Evolutionary conservation across 2,797 vertebrate genomes (phyloP).

Genomic region (Sternotherus odoratus): DNA sequence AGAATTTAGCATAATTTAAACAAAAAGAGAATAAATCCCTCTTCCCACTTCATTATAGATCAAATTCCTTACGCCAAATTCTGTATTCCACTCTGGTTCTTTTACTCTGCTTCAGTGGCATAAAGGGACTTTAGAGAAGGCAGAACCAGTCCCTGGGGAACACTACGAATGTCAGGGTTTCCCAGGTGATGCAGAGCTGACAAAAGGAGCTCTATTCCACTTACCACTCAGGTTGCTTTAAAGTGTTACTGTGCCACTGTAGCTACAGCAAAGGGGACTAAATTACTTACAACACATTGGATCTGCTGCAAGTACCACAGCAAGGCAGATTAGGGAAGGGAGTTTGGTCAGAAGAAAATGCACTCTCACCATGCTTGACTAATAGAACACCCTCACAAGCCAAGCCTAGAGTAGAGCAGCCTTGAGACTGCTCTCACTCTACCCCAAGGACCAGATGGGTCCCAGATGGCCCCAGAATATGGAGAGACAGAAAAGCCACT

Average conservation of each 20-base stretch:
- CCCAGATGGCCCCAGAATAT: neutral
- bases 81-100: conserved; percentile 27
- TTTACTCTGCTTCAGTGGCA: neutral
- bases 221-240: conserved; percentile 59
- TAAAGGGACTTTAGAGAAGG: conserved; percentile 5
- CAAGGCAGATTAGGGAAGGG: neutral
- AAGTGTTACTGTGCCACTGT: conserved; percentile 43
- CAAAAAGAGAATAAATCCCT: conserved; percentile 22
- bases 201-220: neutral
- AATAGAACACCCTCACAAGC: neutral
- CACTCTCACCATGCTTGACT: neutral
- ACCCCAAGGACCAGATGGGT: neutral
- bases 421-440: neutral
- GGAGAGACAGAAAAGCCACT: neutral
- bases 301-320: conserved; percentile 28
- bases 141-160: conserved; percentile 3
- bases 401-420: neutral
- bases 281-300: neutral
- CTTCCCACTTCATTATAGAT: neutral
- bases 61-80: neutral
- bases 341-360: neutral
- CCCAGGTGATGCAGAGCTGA: neutral
- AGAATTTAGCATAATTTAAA: neutral
- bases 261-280: conserved; percentile 38
- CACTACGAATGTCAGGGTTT: neutral